Evolutionary conservation across 1,140 invertebrate genomes (phyloP).

Genomic region (Xylocopa sonorina): DNA sequence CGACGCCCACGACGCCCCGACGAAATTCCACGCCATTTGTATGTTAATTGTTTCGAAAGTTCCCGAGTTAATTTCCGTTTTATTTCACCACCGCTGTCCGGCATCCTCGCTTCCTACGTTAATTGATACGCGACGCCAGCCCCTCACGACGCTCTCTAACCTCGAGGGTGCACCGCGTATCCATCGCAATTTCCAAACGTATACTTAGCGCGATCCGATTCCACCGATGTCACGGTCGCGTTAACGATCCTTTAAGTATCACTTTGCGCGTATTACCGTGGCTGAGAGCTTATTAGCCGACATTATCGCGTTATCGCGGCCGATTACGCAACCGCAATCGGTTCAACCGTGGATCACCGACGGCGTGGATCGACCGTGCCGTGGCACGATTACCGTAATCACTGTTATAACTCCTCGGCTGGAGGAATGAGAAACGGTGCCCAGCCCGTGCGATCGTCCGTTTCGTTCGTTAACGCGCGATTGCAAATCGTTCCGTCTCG

Average conservation of each 20-base stretch:
- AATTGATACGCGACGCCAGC: not conserved
- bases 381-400: conserved; percentile 53
- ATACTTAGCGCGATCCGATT: not conserved
- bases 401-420: conserved; percentile 55
- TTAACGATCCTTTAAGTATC: conserved; percentile 34
- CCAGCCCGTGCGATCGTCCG: not conserved
- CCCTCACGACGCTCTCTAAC: not conserved
- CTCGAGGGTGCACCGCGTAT: not conserved
- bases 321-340: conserved; percentile 32
- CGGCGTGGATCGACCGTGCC: conserved; percentile 10
- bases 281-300: conserved; percentile 1
- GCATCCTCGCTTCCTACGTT: not conserved
- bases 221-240: not conserved
- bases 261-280: conserved; percentile 18
- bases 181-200: conserved; percentile 7
- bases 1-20: not conserved
- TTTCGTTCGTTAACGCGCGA: conserved; percentile 45
- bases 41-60: conserved; percentile 12
- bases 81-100: not conserved
- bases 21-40: conserved; percentile 9
- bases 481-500: conserved; percentile 45
- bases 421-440: conserved; percentile 12
- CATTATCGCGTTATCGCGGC: conserved; percentile 46
- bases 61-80: not conserved
- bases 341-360: conserved; percentile 21